Evolutionary conservation across 2,113 vertebrate genomes (phyloP).

Genomic region (Chaenogobius annularis): DNA sequence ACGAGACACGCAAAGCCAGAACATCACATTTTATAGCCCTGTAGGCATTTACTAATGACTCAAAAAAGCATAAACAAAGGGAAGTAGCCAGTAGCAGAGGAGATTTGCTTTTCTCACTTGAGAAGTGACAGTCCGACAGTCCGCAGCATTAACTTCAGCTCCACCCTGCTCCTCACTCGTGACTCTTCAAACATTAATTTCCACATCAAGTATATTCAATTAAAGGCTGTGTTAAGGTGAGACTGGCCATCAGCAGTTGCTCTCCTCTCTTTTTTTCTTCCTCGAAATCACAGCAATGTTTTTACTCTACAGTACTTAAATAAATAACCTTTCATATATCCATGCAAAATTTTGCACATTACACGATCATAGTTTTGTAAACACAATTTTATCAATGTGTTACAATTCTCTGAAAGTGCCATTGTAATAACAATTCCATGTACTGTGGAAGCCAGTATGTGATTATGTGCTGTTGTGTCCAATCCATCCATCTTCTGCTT

Average conservation of each 20-base stretch:
- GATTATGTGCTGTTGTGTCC: background rate
- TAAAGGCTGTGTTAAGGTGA: background rate
- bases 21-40: background rate
- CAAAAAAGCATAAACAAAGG: background rate
- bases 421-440: background rate
- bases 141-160: background rate
- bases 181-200: background rate
- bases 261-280: slow-evolving; percentile 41
- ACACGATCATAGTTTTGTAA: background rate
- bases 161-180: background rate
- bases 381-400: too few species aligned
- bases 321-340: background rate
- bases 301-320: background rate
- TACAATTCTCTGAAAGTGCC: too few species aligned
- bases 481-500: background rate
- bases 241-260: slow-evolving; percentile 17
- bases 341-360: background rate
- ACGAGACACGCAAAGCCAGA: background rate
- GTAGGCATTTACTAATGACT: background rate
- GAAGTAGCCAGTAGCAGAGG: background rate
- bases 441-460: background rate
- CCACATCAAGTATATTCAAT: background rate
- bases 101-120: slow-evolving; percentile 11
- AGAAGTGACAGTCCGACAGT: slow-evolving; percentile 17
- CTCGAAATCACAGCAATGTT: background rate